Evolutionary conservation across 1,140 invertebrate species (phyloP).

Genomic region (Ruditapes philippinarum): DNA sequence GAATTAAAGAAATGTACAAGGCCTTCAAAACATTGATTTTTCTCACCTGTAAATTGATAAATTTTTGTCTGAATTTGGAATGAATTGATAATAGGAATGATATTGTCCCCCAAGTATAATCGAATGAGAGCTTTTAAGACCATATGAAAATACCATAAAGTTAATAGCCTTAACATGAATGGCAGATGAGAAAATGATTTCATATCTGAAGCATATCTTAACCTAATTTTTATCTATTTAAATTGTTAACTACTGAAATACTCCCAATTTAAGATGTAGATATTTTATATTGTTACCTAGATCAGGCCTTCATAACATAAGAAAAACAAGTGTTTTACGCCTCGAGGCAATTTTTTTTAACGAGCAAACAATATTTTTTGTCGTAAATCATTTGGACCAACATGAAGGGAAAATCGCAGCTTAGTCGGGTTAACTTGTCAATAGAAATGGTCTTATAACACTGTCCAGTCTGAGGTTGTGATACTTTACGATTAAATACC

Average conservation of each 20-base stretch:
- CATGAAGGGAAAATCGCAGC: slow-evolving; percentile 35
- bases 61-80: slow-evolving; percentile 11
- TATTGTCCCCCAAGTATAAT: slow-evolving; percentile 9
- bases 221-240: slow-evolving; percentile 7
- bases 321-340: slow-evolving; percentile 28
- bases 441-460: slow-evolving; percentile 38
- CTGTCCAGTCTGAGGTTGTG: slow-evolving; percentile 6
- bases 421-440: slow-evolving; percentile 27
- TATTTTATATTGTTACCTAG: too few species aligned
- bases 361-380: slow-evolving; percentile 5
- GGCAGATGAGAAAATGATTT: slow-evolving; percentile 18
- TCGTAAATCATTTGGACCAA: slow-evolving; percentile 55
- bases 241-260: background rate
- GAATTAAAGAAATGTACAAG: too few species aligned
- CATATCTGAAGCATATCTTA: background rate
- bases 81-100: background rate
- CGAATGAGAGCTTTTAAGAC: background rate
- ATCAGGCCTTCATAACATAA: too few species aligned
- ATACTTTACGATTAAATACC: slow-evolving; percentile 44
- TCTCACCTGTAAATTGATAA: slow-evolving; percentile 1
- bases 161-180: slow-evolving; percentile 23
- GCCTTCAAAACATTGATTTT: slow-evolving; percentile 25
- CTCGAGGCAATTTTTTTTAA: slow-evolving; percentile 33
- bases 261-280: too few species aligned
- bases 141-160: slow-evolving; percentile 18